Evolutionary conservation across 2,113 vertebrate species (phyloP).

Genomic region (Camelus bactrianus): DNA sequence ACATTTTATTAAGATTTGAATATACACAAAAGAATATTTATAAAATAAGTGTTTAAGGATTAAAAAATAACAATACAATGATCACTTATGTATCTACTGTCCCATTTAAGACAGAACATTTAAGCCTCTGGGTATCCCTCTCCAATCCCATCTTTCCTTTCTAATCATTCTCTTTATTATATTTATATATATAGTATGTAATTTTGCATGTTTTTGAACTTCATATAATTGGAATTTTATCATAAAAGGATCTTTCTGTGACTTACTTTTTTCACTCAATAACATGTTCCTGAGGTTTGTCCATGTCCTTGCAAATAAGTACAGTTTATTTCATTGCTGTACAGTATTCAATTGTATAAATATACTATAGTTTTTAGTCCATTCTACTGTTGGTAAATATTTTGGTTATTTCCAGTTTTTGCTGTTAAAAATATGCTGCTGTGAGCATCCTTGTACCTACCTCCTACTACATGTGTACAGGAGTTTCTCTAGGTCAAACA

Average conservation of each 20-base stretch:
- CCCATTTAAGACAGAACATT: neutral
- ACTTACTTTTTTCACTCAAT: neutral
- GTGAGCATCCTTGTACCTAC: neutral
- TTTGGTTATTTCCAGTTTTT: neutral
- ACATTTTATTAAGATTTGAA: conserved; percentile 7
- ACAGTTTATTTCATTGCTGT: neutral
- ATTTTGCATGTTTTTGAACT: neutral
- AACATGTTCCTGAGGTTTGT: neutral
- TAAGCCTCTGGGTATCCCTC: neutral
- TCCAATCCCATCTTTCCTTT: neutral
- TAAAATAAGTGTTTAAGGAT: neutral
- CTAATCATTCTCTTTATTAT: neutral
- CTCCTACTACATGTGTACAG: neutral
- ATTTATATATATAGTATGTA: neutral
- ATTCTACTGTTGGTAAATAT: neutral
- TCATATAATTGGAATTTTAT: neutral
- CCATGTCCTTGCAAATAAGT: neutral
- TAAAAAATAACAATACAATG: neutral
- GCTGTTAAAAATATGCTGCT: neutral
- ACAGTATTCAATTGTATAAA: neutral
- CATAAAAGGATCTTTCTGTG: neutral
- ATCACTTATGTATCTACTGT: neutral
- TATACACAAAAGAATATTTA: neutral
- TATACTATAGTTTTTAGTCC: neutral
- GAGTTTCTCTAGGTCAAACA: neutral